Conservation (phyloP, 1,140 invertebrate genomes). For the Megalonaias nervosa region DNA sequence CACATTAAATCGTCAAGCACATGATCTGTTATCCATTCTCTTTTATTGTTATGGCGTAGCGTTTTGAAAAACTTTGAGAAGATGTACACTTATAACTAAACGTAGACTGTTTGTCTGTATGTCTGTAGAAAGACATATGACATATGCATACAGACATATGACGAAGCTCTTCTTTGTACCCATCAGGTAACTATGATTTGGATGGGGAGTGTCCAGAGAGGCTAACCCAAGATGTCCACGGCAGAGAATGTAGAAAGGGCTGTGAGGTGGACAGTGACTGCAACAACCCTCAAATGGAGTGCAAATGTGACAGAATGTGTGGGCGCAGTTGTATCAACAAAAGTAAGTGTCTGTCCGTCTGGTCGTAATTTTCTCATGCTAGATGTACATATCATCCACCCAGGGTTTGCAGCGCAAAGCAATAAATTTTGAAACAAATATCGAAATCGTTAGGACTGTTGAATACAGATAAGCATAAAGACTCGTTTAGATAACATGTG, state of each 20-base stretch:
- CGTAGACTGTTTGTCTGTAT: too few relatives aligned
- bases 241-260: constrained; percentile 85
- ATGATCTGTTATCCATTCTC: too few relatives aligned
- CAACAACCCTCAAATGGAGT: constrained; percentile 96
- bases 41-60: too few relatives aligned
- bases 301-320: constrained; percentile 95
- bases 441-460: not conserved
- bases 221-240: not conserved
- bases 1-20: too few relatives aligned
- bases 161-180: too few relatives aligned
- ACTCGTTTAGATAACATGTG: not conserved
- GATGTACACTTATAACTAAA: too few relatives aligned
- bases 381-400: not conserved
- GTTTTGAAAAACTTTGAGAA: too few relatives aligned
- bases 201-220: constrained; percentile 8
- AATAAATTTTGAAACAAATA: not conserved
- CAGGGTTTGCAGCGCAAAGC: not conserved
- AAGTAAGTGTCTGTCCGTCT: constrained; percentile 69
- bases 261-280: constrained; percentile 96
- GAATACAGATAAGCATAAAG: not conserved
- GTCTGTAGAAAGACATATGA: too few relatives aligned
- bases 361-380: not conserved
- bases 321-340: constrained; percentile 98
- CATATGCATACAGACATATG: too few relatives aligned
- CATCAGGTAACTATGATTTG: too few relatives aligned